phyloP scores from a whole-genome alignment of 2,113 vertebrate species.

The Gallinago jamesoni region DNA sequence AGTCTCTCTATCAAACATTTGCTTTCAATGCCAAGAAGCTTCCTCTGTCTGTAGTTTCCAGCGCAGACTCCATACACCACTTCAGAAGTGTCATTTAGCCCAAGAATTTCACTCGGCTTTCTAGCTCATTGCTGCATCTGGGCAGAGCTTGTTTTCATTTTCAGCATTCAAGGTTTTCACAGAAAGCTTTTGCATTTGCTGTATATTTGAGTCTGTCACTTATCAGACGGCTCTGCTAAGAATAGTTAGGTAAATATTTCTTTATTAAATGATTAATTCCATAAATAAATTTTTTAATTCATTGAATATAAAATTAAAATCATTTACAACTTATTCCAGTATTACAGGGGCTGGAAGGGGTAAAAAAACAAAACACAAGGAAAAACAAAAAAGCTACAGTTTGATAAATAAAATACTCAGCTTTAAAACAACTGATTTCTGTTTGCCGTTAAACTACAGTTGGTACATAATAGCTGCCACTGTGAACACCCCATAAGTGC shows the following conservation, averaged over 20 bases:
- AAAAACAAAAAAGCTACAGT: slow-evolving; percentile 87
- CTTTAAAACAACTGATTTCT: slow-evolving; percentile 89
- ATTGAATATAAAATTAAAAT: slow-evolving; percentile 99
- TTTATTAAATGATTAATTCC: slow-evolving; percentile 90
- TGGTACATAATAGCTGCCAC: slow-evolving; percentile 91
- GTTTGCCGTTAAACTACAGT: slow-evolving; percentile 84
- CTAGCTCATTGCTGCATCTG: not conserved
- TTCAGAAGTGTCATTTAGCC: not conserved
- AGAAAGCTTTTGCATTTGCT: not conserved
- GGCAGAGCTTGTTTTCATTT: not conserved
- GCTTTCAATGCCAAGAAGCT: not conserved
- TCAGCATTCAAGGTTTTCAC: not conserved
- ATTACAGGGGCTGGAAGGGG: slow-evolving; percentile 84
- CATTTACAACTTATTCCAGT: slow-evolving; percentile 99
- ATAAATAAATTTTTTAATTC: slow-evolving; percentile 99
- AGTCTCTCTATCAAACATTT: not conserved
- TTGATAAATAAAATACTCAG: slow-evolving; percentile 99
- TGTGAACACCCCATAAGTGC: slow-evolving; percentile 83
- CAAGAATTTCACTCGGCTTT: not conserved
- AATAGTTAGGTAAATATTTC: slow-evolving; percentile 83
- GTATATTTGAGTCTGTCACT: not conserved
- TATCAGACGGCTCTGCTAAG: not conserved
- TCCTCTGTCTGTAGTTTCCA: not conserved
- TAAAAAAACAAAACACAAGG: slow-evolving; percentile 47
- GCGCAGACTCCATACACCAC: not conserved